Percentiles rank a stretch among this genome's conserved stretches.
Evolutionary conservation across 2,113 vertebrate species (phyloP).

Genomic region (Semnornis frantzii): DNA sequence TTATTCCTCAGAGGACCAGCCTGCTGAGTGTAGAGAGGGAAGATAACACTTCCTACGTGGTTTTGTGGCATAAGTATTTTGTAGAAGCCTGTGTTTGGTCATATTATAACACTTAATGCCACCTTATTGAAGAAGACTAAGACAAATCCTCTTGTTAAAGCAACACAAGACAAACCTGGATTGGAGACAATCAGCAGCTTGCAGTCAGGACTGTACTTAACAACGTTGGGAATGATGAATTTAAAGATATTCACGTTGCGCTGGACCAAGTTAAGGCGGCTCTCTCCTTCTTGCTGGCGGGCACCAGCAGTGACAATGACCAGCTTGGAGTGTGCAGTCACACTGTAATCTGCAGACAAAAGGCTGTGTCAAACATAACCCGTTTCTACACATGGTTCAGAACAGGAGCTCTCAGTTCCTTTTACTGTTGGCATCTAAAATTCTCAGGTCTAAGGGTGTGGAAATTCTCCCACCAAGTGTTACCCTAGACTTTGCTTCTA

Average conservation of each 20-base stretch:
- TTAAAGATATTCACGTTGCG: slow-evolving; percentile 99
- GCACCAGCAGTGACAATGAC: slow-evolving; percentile 97
- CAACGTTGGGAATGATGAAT: slow-evolving; percentile 97
- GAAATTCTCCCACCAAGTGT: not conserved
- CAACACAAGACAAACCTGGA: slow-evolving; percentile 84
- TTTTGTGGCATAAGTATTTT: not conserved
- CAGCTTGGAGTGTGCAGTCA: slow-evolving; percentile 93
- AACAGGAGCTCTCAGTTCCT: not conserved
- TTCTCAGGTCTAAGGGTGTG: not conserved
- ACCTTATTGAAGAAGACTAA: not conserved
- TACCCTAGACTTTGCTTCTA: not conserved
- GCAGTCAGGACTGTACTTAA: slow-evolving; percentile 96
- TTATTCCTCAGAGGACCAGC: not conserved
- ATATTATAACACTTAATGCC: not conserved
- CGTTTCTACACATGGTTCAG: not conserved
- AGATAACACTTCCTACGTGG: not conserved
- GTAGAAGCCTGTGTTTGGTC: not conserved
- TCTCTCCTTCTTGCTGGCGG: slow-evolving; percentile 97
- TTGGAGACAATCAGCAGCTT: slow-evolving; percentile 95
- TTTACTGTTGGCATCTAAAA: not conserved
- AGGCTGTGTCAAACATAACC: not conserved
- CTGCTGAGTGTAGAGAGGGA: not conserved
- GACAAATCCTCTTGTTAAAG: not conserved
- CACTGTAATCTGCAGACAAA: slow-evolving; percentile 86
- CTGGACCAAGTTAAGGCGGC: slow-evolving; percentile 96